phyloP scores from a whole-genome alignment of 1,140 invertebrate genomes.

The Drosophila kurseongensis region DNA sequence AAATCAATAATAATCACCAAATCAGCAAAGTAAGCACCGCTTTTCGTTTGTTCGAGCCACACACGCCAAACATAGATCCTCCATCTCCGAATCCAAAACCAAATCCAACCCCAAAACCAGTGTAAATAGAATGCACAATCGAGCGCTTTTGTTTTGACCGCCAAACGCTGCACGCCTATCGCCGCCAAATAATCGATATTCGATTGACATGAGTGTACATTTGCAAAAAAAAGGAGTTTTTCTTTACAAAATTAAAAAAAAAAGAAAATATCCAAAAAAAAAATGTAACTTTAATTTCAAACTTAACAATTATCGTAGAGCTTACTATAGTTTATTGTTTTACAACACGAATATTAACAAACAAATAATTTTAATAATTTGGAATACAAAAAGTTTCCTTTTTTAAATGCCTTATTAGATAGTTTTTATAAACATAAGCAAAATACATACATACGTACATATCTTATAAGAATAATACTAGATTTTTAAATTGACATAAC shows the following conservation, averaged over 20 bases:
- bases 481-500: no score
- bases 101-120: neutral
- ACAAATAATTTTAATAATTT: no score
- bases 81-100: neutral
- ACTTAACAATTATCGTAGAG: neutral
- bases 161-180: slow-evolving; percentile 45
- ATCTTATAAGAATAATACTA: no score
- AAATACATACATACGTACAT: no score
- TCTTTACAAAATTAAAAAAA: neutral
- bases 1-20: slow-evolving; percentile 52
- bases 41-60: slow-evolving; percentile 36
- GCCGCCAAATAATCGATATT: slow-evolving; percentile 58
- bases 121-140: slow-evolving; percentile 26
- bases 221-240: neutral
- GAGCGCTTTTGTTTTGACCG: slow-evolving; percentile 59
- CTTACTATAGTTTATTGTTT: neutral
- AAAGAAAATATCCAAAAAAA: no score
- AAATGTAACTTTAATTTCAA: neutral
- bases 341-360: no score
- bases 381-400: no score
- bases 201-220: neutral
- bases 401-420: no score
- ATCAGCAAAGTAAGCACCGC: slow-evolving; percentile 58
- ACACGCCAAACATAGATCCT: slow-evolving; percentile 16
- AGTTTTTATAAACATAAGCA: no score